Evolutionary conservation across 2,888 invertebrate genomes (phyloP).

Genomic region (Drosophila ustulata): DNA sequence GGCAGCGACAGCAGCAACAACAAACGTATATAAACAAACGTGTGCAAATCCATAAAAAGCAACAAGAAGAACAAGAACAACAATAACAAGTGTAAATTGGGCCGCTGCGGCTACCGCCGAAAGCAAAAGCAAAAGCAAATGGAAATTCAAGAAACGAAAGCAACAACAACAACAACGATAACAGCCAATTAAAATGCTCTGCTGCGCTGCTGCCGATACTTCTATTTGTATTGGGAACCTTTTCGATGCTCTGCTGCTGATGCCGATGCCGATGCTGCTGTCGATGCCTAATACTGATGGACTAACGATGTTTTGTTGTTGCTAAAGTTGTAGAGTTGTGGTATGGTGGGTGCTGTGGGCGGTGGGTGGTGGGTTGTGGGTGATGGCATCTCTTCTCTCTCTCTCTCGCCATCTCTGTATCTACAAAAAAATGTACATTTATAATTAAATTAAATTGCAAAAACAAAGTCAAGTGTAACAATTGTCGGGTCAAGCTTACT

Average conservation of each 20-base stretch:
- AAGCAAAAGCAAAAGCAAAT: slow-evolving; percentile 4
- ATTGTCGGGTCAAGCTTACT: slow-evolving; percentile 20
- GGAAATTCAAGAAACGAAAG: slow-evolving; percentile 10
- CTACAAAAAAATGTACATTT: slow-evolving; percentile 17
- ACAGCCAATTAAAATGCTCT: slow-evolving; percentile 19
- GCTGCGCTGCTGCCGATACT: slow-evolving; percentile 22
- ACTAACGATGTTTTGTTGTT: slow-evolving; percentile 44
- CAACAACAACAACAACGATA: slow-evolving; percentile 15
- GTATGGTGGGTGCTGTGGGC: slow-evolving; percentile 16
- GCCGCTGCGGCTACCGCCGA: slow-evolving; percentile 24
- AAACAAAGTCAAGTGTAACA: slow-evolving; percentile 19
- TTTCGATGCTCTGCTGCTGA: slow-evolving; percentile 28
- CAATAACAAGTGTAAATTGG: slow-evolving; percentile 44
- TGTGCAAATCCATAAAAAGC: slow-evolving; percentile 51
- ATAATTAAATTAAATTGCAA: slow-evolving; percentile 46
- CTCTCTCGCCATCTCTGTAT: not conserved
- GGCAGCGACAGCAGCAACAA: slow-evolving; percentile 10
- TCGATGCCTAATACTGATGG: slow-evolving; percentile 37
- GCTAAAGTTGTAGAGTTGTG: slow-evolving; percentile 8
- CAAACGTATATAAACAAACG: slow-evolving; percentile 58
- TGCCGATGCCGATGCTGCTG: slow-evolving; percentile 34
- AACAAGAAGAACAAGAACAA: slow-evolving; percentile 44
- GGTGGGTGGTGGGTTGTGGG: not conserved
- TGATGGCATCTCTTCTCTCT: not conserved
- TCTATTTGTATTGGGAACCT: slow-evolving; percentile 3